Base-by-base conservation (phyloP, 2,888 invertebrate species). In the Tetanocera ferruginea region DNA sequence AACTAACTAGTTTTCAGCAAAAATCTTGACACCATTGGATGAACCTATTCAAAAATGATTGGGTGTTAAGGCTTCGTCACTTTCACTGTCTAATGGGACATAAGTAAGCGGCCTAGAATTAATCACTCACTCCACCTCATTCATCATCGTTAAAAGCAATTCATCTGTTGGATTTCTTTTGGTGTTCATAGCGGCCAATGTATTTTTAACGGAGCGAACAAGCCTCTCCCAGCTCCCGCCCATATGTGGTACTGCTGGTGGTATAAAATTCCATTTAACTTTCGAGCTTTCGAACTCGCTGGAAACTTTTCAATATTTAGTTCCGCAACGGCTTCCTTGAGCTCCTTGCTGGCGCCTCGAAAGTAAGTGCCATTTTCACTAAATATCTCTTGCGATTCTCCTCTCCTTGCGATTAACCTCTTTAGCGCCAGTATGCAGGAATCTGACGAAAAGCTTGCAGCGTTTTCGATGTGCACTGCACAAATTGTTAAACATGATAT, bases 361-460 rank as follows among this genome's bases (percentile, higher is more conserved):
- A 82, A 80, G 57, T 82, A 82, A 3, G 80, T 80, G 23, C 81
- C 82, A 52, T 82, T 81, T 52, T 82, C 82, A 5, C 76, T 79
- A 31, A 79, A 78, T 28, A 81, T 67, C 49, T 82, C 78, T 8
- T 66, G 4, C 0, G 80, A 79, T 9, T 64, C 28, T 25, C 80
- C 81, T 74, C 82, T 37, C 17, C 81, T 57, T 2, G 81, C 71
- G 37, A 80, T 80, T 28, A 79, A 80, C 1, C 80, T n/a, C n/a
- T n/a, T n/a, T n/a, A n/a, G n/a, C n/a, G n/a, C n/a, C n/a, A n/a
- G n/a, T n/a, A 23, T 80, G 78, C 11, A 69, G 0, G 77, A 79
- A 19, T 81, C 81, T 0, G 80, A 77, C 0, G 78, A 76, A 25
- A 81, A 31, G 1, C 64, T 69, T n/a, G 79, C 67, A 8, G 77